These are phyloP conservation scores for Merluccius polli DNA, from an alignment of 2,797 vertebrate genomes.

Conservation along the genomic window DNA sequence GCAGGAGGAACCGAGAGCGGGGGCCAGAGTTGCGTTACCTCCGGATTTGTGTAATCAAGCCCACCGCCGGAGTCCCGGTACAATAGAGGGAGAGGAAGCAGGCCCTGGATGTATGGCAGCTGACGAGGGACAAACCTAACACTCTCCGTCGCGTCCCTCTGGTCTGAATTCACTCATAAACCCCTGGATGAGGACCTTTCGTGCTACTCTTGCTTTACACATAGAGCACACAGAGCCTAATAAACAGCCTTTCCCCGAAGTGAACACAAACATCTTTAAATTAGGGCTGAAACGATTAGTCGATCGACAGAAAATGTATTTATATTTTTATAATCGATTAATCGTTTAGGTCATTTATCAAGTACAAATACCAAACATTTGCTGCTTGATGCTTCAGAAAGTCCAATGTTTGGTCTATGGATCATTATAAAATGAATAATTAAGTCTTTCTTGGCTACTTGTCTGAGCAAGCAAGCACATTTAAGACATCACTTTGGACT, in stretches of 20 bases:
- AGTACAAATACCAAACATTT: no score
- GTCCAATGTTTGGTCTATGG: no score
- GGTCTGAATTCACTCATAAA: constrained; percentile 60
- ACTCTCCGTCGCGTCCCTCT: constrained; percentile 31
- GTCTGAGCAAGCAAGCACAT: no score
- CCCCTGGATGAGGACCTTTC: constrained; percentile 44
- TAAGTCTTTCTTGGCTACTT: no score
- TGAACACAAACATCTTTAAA: constrained; percentile 63
- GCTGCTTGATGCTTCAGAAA: no score
- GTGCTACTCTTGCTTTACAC: constrained; percentile 34
- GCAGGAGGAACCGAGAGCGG: constrained; percentile 42
- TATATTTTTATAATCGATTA: no score
- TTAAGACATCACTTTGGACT: no score
- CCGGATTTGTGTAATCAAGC: constrained; percentile 69
- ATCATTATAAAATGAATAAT: no score
- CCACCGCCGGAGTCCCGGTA: constrained; percentile 63
- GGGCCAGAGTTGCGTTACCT: constrained; percentile 61
- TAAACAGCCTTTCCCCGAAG: constrained; percentile 55
- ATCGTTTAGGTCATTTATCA: no score
- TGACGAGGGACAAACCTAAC: constrained; percentile 57
- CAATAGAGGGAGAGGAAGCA: constrained; percentile 55
- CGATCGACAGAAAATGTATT: no score
- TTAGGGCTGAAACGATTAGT: no score
- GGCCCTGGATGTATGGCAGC: constrained; percentile 56
- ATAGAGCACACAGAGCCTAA: constrained; percentile 51